These are phyloP conservation scores for Odontophorus gujanensis DNA, from an alignment of 2,113 vertebrate genomes.

Conservation along the genomic window DNA sequence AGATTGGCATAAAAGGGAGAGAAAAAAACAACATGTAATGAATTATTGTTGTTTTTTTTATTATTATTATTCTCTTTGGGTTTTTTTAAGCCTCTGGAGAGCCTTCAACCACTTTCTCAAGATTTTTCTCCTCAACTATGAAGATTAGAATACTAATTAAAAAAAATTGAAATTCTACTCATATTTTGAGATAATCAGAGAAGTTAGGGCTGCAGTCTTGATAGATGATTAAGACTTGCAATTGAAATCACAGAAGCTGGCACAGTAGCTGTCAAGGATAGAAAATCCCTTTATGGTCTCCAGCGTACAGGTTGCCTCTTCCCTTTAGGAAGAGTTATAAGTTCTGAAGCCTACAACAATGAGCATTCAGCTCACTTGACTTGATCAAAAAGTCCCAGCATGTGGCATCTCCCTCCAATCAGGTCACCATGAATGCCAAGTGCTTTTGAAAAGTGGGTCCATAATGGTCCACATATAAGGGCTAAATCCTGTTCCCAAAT, in stretches of 20 bases:
- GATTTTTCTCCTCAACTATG: not conserved
- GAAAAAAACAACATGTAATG: not conserved
- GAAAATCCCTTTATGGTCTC: not conserved
- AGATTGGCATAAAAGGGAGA: not conserved
- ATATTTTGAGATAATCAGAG: slow-evolving; percentile 5
- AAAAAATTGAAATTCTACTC: not conserved
- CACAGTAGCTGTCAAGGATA: not conserved
- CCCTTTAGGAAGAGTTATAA: not conserved
- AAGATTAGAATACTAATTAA: slow-evolving; percentile 10
- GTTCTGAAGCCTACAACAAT: not conserved
- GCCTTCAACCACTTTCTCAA: not conserved
- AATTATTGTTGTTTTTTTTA: not conserved
- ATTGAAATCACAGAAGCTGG: not conserved
- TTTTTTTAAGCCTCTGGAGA: slow-evolving; percentile 15
- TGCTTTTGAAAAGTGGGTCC: not conserved
- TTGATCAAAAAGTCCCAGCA: not conserved
- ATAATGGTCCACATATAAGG: not conserved
- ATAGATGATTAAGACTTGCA: not conserved
- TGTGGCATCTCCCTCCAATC: not conserved
- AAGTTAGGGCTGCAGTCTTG: not conserved
- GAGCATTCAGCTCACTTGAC: no score
- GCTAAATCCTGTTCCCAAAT: not conserved
- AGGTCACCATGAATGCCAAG: not conserved
- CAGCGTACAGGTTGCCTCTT: not conserved
- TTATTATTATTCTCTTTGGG: not conserved